These are phyloP conservation scores for Tetranychus cinnabarinus DNA, from an alignment of 1,140 invertebrate genomes.

Conservation along the genomic window DNA sequence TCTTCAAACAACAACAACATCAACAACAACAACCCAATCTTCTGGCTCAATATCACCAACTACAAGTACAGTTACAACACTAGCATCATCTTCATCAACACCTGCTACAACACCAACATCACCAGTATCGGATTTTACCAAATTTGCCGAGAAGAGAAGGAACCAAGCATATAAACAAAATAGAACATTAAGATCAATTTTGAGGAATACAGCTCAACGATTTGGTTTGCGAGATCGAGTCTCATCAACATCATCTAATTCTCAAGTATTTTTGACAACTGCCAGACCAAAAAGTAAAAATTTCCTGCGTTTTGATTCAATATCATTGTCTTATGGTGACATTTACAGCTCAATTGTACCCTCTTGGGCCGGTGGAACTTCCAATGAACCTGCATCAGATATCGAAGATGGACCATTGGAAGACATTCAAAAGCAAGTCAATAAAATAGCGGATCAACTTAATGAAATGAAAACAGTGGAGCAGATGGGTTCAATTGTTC, in stretches of 20 bases:
- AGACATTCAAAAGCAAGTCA: constrained; percentile 11
- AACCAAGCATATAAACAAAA: constrained; percentile 55
- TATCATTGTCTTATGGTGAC: constrained; percentile 1
- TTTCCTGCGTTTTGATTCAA: constrained; percentile 1
- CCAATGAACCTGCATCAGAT: no score
- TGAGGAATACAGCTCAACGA: constrained; percentile 29
- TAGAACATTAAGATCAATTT: constrained; percentile 49
- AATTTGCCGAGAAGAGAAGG: constrained; percentile 64
- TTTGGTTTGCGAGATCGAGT: constrained; percentile 20
- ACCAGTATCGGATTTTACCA: constrained; percentile 31
- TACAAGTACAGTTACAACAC: no score
- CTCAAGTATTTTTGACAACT: not conserved
- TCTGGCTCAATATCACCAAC: no score
- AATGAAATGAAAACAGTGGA: constrained; percentile 33
- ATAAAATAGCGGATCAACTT: constrained; percentile 19
- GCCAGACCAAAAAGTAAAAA: not conserved
- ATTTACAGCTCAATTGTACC: not conserved
- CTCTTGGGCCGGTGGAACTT: no score
- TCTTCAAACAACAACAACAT: no score
- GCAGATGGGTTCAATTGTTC: constrained; percentile 63
- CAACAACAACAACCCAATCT: no score
- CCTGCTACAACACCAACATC: not conserved
- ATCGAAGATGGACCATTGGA: not conserved
- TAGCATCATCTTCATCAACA: not conserved
- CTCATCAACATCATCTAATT: not conserved